Evolutionary conservation across 92 coral and sea anemone species (phyloP), one percentile per base, ranked within the genome.

Genomic region (Umimayanthus chanpuru): DNA sequence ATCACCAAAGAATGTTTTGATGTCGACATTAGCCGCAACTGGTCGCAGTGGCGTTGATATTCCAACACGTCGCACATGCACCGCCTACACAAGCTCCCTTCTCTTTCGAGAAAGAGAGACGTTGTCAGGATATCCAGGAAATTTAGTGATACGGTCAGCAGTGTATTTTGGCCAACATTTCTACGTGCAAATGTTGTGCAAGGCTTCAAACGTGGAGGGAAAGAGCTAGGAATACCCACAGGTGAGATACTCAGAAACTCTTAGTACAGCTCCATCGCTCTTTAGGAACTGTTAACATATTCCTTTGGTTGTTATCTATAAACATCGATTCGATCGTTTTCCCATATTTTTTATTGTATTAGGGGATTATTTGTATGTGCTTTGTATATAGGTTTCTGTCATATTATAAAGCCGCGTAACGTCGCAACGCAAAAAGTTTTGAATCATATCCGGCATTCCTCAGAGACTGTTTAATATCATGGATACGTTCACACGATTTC

Each of bases 201-300:
- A 4, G 97, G 97, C 41, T 79, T 49, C 85, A 79, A 79, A 47
- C 82, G 97, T 21, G 96, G 96, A 77, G 97, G 97, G 9, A 90
- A 92, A 76, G 93, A 94, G 75, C 80, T 94, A 3, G 94, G 95
- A 16, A 90, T 94, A 28, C 97, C 94, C 14, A 94, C 97, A 67
- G 94, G 94, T 92, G 36, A 55, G 50, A 3, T 1, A 43, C 6
- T 23, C 56, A 55, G 50, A 3, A 1, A 43, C 6, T 23, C 56
- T 6, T 40, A 8, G 32, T 1, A 15, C 18, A 38, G 43, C 11
- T 47, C 50, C 11, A 1, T 1, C 50, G 10, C 11, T 47, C 10
- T 47, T 47, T 40, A 32, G 18, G 20, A 73, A 30, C 39, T 29
- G 23, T 12, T 12, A 30, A 39, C 20, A 15, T 30, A 12, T 25